phyloP scores from a whole-genome alignment of 2,888 invertebrate species.

The Idaea biselata region DNA sequence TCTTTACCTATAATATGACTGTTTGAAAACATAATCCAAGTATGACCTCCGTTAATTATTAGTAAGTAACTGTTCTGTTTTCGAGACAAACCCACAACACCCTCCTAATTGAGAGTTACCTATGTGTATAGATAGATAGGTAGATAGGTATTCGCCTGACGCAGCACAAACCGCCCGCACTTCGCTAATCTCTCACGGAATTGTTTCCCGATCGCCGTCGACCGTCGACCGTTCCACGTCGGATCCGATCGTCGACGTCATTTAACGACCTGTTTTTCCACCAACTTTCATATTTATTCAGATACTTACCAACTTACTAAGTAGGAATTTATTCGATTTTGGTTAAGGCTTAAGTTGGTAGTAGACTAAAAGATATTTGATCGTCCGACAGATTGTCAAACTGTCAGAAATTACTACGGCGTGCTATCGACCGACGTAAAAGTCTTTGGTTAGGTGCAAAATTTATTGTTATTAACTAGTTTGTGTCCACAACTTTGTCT shows the following conservation, averaged over 20 bases:
- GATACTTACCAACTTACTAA: conserved; percentile 14
- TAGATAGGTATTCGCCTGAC: too few relatives aligned
- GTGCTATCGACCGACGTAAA: too few relatives aligned
- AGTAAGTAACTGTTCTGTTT: neutral
- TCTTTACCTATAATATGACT: too few relatives aligned
- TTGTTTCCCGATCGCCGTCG: neutral
- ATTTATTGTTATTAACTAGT: too few relatives aligned
- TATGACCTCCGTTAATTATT: neutral
- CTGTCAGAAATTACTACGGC: too few relatives aligned
- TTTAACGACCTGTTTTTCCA: conserved; percentile 29
- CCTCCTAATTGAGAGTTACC: neutral
- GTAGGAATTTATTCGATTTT: neutral
- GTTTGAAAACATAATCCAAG: too few relatives aligned
- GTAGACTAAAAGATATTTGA: neutral
- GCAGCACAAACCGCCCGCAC: too few relatives aligned
- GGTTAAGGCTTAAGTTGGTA: neutral
- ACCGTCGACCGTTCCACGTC: too few relatives aligned
- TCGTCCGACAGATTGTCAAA: too few relatives aligned
- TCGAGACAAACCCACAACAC: neutral
- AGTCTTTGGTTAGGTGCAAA: too few relatives aligned
- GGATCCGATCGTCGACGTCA: conserved; percentile 8
- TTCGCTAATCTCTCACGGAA: neutral
- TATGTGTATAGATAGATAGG: neutral
- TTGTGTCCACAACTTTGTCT: neutral
- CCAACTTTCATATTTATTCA: neutral